Conservation (phyloP, 1,140 invertebrate species). For the Drosophila jambulina region DNA sequence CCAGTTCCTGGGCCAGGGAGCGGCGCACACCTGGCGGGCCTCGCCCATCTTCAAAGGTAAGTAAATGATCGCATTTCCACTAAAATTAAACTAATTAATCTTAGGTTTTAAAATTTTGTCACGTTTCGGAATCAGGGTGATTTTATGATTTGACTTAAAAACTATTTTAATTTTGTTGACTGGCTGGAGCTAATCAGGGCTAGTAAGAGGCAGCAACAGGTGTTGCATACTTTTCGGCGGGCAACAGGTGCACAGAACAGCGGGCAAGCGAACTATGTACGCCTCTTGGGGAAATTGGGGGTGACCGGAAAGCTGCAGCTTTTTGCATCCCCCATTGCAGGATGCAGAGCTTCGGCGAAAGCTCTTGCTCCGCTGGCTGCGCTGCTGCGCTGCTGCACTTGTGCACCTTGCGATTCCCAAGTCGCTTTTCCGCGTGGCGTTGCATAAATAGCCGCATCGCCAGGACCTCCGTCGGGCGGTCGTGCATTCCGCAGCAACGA, state of each 20-base stretch:
- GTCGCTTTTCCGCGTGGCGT: slow-evolving; percentile 29
- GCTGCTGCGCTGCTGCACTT: slow-evolving; percentile 50
- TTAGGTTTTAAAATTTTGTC: background rate
- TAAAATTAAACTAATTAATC: background rate
- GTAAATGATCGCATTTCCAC: background rate
- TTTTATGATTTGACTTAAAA: background rate
- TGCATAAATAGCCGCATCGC: slow-evolving; percentile 48
- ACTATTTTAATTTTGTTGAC: background rate
- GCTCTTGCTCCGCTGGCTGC: slow-evolving; percentile 13
- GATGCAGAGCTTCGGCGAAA: slow-evolving; percentile 45
- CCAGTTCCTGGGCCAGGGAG: slow-evolving; percentile 84
- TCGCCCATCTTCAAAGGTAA: slow-evolving; percentile 85
- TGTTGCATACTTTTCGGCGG: slow-evolving; percentile 49
- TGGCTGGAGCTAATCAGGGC: background rate
- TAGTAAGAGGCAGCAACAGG: slow-evolving; percentile 6
- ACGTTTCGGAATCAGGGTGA: background rate
- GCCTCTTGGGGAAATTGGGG: background rate
- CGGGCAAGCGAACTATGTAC: background rate
- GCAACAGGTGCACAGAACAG: slow-evolving; percentile 23
- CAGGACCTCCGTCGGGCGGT: slow-evolving; percentile 56
- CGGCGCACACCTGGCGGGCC: slow-evolving; percentile 84
- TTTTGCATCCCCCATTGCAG: slow-evolving; percentile 48
- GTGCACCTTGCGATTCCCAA: slow-evolving; percentile 67
- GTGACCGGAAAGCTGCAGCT: slow-evolving; percentile 22
- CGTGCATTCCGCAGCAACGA: slow-evolving; percentile 75